A percentile compares a stretch with the other conserved stretches of the same genome.
Evolutionary conservation across 2,113 vertebrate species (phyloP).

Genomic region (Coturnix japonica): DNA sequence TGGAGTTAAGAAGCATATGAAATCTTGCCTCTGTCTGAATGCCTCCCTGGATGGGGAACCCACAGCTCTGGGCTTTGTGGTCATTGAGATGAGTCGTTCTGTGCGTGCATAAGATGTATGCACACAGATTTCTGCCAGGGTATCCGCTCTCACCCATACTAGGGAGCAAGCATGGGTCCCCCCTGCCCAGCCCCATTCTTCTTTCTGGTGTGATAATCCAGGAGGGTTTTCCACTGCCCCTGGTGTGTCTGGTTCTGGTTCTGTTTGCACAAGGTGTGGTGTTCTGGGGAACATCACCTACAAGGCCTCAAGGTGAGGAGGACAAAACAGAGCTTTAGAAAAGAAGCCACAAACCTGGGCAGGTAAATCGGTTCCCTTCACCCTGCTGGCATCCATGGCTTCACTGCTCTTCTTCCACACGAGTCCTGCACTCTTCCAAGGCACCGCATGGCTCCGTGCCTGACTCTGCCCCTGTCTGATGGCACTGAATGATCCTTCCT

Average conservation of each 20-base stretch:
- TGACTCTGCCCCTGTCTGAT: not conserved
- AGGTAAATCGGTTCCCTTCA: not conserved
- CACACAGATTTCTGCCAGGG: not conserved
- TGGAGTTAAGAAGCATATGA: not conserved
- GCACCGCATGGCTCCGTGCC: accelerated
- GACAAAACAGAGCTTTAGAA: not conserved
- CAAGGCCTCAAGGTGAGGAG: not conserved
- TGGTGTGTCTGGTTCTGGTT: not conserved
- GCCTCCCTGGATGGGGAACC: no score
- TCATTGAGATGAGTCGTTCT: not conserved
- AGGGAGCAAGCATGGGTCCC: not conserved
- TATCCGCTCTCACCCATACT: not conserved
- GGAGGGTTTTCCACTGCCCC: not conserved
- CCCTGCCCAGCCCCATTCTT: not conserved
- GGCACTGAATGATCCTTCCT: not conserved
- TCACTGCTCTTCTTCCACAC: not conserved
- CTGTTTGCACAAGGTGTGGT: not conserved
- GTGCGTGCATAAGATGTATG: not conserved
- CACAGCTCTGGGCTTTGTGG: no score
- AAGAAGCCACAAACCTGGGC: not conserved
- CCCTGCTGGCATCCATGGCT: not conserved
- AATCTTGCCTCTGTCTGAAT: not conserved
- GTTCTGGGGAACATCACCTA: not conserved
- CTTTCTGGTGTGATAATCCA: not conserved
- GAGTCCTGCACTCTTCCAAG: not conserved